phyloP scores from a whole-genome alignment of 2,113 vertebrate genomes.

The Rhagologus leucostigma region DNA sequence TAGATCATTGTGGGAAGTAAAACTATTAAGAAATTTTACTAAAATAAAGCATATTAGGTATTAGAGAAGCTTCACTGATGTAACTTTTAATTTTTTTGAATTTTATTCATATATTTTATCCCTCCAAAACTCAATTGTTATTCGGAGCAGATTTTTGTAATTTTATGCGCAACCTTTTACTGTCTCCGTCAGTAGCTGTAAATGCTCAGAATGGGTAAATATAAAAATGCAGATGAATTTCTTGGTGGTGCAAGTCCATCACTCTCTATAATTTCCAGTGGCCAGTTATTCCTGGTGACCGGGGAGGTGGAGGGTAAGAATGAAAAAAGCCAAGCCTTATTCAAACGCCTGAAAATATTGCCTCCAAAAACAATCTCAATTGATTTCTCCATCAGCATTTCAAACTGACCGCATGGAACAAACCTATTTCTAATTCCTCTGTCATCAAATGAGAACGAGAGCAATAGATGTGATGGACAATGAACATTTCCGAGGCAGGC shows the following conservation, averaged over 20 bases:
- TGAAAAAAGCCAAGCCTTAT: not conserved
- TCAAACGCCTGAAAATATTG: not conserved
- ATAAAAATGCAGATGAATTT: not conserved
- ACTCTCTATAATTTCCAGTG: not conserved
- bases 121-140: not conserved
- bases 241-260: not conserved
- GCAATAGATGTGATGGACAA: accelerated
- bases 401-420: not conserved
- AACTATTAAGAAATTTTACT: not conserved
- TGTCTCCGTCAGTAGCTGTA: not conserved
- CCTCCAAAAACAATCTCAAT: not conserved
- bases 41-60: not conserved
- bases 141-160: not conserved
- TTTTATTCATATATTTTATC: not conserved
- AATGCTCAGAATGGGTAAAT: not conserved
- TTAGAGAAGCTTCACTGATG: not conserved
- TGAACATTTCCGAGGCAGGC: not conserved
- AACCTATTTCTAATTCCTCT: not conserved
- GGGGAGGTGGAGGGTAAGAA: not conserved
- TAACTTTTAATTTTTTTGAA: not conserved
- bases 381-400: not conserved
- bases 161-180: not conserved
- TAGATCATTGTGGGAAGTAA: not conserved
- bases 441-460: not conserved
- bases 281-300: not conserved